These are phyloP conservation scores for Stegostoma tigrinum DNA, from an alignment of 2,113 vertebrate genomes.

Conservation along the genomic window DNA sequence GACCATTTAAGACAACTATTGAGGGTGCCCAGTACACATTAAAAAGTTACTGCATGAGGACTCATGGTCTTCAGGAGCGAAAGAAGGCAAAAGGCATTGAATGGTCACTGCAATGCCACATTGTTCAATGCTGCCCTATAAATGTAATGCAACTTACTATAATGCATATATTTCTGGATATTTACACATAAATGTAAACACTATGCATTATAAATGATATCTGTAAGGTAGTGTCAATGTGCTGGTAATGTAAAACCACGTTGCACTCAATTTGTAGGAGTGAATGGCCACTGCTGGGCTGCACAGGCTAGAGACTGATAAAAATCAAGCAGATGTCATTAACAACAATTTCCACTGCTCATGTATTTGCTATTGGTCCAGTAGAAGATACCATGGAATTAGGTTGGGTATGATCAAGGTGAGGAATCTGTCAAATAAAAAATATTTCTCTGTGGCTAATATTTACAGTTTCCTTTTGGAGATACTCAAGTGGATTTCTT, in stretches of 20 bases:
- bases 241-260: neutral
- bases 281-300: neutral
- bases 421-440: neutral
- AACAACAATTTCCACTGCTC: neutral
- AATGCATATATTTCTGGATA: constrained; percentile 18
- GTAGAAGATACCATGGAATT: neutral
- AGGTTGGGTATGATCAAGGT: neutral
- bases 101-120: neutral
- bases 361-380: neutral
- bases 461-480: neutral
- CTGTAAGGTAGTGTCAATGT: neutral
- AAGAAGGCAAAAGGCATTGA: neutral
- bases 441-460: constrained; percentile 9
- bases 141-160: neutral
- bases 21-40: neutral
- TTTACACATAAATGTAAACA: constrained; percentile 23
- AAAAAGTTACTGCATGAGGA: neutral
- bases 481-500: neutral
- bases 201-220: neutral
- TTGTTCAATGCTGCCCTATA: neutral
- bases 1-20: neutral
- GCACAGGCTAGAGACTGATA: neutral
- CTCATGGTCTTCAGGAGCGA: neutral
- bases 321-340: neutral
- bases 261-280: neutral